phyloP scores from a whole-genome alignment of 2,113 vertebrate species.

The Strix aluco region DNA sequence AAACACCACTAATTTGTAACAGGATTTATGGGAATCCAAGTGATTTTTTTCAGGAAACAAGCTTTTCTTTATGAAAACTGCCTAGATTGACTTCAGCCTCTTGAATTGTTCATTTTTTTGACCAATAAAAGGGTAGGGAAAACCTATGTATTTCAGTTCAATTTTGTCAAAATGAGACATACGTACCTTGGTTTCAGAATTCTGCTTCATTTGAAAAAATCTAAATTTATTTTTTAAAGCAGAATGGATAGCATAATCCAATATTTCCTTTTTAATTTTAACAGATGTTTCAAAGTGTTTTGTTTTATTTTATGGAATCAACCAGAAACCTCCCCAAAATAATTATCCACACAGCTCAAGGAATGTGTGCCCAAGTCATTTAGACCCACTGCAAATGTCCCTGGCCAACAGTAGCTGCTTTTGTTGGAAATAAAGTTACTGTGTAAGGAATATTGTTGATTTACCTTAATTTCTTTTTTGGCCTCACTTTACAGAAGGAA shows the following conservation, averaged over 20 bases:
- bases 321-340: background rate
- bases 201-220: background rate
- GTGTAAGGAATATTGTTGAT: background rate
- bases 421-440: background rate
- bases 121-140: background rate
- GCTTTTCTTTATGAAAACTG: background rate
- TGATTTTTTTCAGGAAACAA: background rate
- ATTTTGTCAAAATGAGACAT: background rate
- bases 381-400: background rate
- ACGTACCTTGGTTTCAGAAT: background rate
- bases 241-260: background rate
- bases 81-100: background rate
- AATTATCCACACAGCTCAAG: background rate
- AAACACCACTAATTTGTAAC: background rate
- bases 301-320: background rate
- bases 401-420: background rate
- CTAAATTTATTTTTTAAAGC: background rate
- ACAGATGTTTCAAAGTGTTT: background rate
- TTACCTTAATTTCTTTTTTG: background rate
- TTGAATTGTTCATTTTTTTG: background rate
- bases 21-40: background rate
- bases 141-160: background rate
- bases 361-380: background rate
- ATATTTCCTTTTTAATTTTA: background rate
- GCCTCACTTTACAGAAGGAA: background rate